Evolutionary conservation across 2,888 invertebrate genomes (phyloP).

Genomic region (Drosophila picticornis): DNA sequence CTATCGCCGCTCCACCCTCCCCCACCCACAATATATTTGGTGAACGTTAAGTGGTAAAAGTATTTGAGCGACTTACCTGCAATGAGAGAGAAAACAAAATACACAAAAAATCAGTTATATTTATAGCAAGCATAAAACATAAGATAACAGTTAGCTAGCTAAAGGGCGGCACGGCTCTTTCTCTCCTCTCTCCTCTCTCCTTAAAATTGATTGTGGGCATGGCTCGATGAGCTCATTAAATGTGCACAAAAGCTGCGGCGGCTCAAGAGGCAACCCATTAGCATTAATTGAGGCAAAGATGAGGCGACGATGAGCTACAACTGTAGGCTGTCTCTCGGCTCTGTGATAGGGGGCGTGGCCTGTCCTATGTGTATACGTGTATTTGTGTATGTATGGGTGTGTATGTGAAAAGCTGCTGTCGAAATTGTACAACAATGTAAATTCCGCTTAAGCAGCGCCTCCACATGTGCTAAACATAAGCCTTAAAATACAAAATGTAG

Average conservation of each 20-base stretch:
- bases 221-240: constrained; percentile 48
- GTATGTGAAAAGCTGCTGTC: constrained; percentile 18
- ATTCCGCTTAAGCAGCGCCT: constrained; percentile 37
- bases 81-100: constrained; percentile 53
- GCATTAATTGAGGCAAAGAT: constrained; percentile 66
- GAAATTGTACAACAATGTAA: constrained; percentile 22
- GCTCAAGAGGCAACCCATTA: constrained; percentile 59
- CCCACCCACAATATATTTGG: neutral
- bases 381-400: neutral
- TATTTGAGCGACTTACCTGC: constrained; percentile 71
- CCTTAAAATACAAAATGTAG: constrained; percentile 11
- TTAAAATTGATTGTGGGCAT: constrained; percentile 33
- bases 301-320: constrained; percentile 49
- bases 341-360: neutral
- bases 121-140: constrained; percentile 46
- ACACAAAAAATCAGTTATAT: constrained; percentile 64
- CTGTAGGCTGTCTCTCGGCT: constrained; percentile 3
- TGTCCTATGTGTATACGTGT: neutral
- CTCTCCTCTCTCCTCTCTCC: neutral
- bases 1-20: constrained; percentile 1
- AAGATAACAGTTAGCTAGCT: constrained; percentile 26
- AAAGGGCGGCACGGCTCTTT: constrained; percentile 18
- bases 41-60: constrained; percentile 55
- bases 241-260: constrained; percentile 39
- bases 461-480: constrained; percentile 27